Evolutionary conservation across 2,888 invertebrate genomes (phyloP).

Genomic region (Erebia aethiops): DNA sequence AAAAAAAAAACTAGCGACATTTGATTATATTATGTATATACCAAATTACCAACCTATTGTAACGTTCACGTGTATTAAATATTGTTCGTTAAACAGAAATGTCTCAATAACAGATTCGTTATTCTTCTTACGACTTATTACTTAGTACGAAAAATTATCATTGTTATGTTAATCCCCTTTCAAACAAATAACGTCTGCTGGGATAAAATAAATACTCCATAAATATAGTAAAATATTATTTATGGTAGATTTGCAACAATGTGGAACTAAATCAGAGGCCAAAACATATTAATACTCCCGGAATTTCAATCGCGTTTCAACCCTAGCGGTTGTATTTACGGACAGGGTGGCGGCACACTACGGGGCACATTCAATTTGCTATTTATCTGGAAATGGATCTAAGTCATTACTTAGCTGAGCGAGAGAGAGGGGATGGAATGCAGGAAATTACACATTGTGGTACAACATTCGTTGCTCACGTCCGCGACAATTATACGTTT

Average conservation of each 20-base stretch:
- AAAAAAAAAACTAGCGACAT: no score
- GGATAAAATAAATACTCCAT: no score
- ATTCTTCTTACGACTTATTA: no score
- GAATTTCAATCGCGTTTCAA: background rate
- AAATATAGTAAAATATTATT: background rate
- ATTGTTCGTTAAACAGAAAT: no score
- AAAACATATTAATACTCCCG: background rate
- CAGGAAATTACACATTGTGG: conserved; percentile 73
- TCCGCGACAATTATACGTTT: conserved; percentile 39
- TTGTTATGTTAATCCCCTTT: no score
- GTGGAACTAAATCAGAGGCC: background rate
- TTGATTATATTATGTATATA: no score
- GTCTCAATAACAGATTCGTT: no score
- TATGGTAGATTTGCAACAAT: background rate
- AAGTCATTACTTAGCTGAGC: conserved; percentile 83
- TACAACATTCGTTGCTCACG: conserved; percentile 58
- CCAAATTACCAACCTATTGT: no score
- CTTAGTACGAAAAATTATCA: no score
- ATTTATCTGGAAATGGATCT: conserved; percentile 83
- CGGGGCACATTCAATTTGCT: conserved; percentile 80
- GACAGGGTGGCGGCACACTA: conserved; percentile 43
- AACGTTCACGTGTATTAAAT: no score
- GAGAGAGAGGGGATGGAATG: conserved; percentile 76
- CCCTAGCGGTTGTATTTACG: conserved; percentile 26
- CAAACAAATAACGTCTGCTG: no score